Percentiles rank a stretch among this genome's conserved stretches.
Conservation (phyloP, 64 coral and sea anemone genomes). For the Trachythela sp. region DNA sequence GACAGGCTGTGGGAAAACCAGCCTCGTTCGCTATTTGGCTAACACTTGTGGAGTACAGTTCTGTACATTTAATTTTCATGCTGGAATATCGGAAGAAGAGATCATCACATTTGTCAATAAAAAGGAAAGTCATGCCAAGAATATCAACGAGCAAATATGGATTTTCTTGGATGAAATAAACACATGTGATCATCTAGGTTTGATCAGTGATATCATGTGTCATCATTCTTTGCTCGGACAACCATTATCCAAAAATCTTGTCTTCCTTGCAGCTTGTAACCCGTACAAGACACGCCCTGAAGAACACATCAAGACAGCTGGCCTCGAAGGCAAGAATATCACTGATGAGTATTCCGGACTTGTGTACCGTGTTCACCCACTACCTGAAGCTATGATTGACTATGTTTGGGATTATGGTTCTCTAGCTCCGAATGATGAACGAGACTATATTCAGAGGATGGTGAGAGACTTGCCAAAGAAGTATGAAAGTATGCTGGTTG, state of each 20-base stretch:
- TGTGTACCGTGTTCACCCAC: slow-evolving; percentile 88
- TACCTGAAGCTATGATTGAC: slow-evolving; percentile 94
- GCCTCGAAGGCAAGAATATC: slow-evolving; percentile 59
- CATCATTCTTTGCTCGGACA: slow-evolving; percentile 58
- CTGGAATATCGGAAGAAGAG: slow-evolving; percentile 61
- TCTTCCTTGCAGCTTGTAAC: slow-evolving; percentile 86
- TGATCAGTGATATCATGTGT: slow-evolving; percentile 69
- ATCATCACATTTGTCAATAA: slow-evolving; percentile 51
- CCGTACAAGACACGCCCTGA: slow-evolving; percentile 65
- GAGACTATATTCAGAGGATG: slow-evolving; percentile 81
- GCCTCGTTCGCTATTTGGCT: slow-evolving; percentile 79
- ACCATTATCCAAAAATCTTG: slow-evolving; percentile 59
- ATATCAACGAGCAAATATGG: slow-evolving; percentile 36
- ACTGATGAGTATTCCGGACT: slow-evolving; percentile 73
- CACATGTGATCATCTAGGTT: slow-evolving; percentile 72
- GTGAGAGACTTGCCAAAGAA: slow-evolving; percentile 48
- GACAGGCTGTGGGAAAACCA: slow-evolving; percentile 95
- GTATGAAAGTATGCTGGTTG: slow-evolving; percentile 36
- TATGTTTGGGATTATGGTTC: slow-evolving; percentile 98
- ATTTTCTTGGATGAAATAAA: slow-evolving; percentile 91
- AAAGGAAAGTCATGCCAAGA: slow-evolving; percentile 41
- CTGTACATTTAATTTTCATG: slow-evolving; percentile 74
- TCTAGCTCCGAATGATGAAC: slow-evolving; percentile 52
- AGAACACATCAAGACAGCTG: slow-evolving; percentile 70
- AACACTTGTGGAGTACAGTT: slow-evolving; percentile 63